Evolutionary conservation across 2,888 invertebrate genomes (phyloP).

Genomic region (Sinhomidia bicolor): DNA sequence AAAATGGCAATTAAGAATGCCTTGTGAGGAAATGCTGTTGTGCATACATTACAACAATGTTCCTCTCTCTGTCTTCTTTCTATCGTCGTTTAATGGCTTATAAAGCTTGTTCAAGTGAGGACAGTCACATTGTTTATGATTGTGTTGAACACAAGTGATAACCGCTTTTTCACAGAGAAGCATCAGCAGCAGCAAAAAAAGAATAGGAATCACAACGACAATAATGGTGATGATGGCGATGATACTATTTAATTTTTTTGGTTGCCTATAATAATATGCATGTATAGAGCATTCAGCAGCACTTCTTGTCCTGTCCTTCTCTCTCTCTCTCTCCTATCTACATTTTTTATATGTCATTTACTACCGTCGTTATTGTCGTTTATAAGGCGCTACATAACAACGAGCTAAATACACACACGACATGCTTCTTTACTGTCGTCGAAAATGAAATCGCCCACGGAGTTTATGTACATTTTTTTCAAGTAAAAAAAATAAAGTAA

Average conservation of each 20-base stretch:
- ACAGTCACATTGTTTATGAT: slow-evolving; percentile 67
- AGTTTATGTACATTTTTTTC: slow-evolving; percentile 51
- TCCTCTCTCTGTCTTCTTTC: background rate
- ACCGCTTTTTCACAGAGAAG: slow-evolving; percentile 66
- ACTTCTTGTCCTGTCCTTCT: too few relatives aligned
- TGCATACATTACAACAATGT: slow-evolving; percentile 57
- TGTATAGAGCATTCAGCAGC: too few relatives aligned
- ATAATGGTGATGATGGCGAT: background rate
- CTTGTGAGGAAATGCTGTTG: slow-evolving; percentile 71
- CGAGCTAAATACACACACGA: slow-evolving; percentile 59
- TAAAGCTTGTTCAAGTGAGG: slow-evolving; percentile 68
- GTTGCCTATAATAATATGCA: background rate
- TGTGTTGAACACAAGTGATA: slow-evolving; percentile 71
- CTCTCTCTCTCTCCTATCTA: background rate
- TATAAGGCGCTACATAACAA: slow-evolving; percentile 53
- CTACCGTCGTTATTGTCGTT: slow-evolving; percentile 40
- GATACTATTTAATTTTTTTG: slow-evolving; percentile 48
- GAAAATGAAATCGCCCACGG: slow-evolving; percentile 70
- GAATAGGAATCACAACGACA: slow-evolving; percentile 19
- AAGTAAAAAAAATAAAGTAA: slow-evolving; percentile 41
- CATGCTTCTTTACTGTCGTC: slow-evolving; percentile 61
- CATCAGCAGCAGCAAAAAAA: too few relatives aligned
- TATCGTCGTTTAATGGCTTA: slow-evolving; percentile 54
- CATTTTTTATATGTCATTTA: slow-evolving; percentile 54
- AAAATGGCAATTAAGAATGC: slow-evolving; percentile 72